Evolutionary conservation across 2,888 invertebrate species (phyloP), one percentile per base, ranked within the genome.

Genomic region (Sycophila texana): DNA sequence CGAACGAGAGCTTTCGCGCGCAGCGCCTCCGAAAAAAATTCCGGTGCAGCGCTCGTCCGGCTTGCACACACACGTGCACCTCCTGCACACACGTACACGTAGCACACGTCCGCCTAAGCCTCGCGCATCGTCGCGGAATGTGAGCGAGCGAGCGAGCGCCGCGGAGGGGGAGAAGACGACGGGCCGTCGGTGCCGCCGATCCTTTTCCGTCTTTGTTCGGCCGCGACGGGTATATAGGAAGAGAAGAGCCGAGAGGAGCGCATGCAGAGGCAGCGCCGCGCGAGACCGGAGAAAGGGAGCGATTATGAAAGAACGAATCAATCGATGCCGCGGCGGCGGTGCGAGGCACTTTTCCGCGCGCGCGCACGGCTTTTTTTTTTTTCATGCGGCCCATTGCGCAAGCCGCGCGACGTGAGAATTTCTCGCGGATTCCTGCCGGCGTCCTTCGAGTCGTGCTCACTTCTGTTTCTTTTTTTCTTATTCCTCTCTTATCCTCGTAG

Each of bases 291-390:
- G 80, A 73, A 70, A 81, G 67, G 68, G 78, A 78, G 70, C 81
- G 81, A 81, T 81, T 81, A 81, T 73, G 81, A 81, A 81, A 81
- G 74, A 78, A 78, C 78, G 73, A 81, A 81, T 81, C 81, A 81
- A 78, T 81, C 75, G 81, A 77, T 71, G 74, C 77, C 61, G 47
- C 55, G 71, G 22, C 47, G 53, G 51, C 65, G 22, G 53, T 39
- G 57, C 30, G n/a, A 51, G 61, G 30, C 18, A 47, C 63, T 80
- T 80, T 73, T 67, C 74, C 18, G 58, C 72, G 22, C 20, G 13
- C 53, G 22, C 49, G 18, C 47, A 4, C 2, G 4, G 47, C 20
- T 47, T 14, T 51, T 5, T 65, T 65, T 30, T 60, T 60, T 60
- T 60, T 60, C 60, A 60, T 26, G 26, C 26, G 26, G 26, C 26